These are phyloP conservation scores for Haplotaxodon microlepis DNA, from an alignment of 2,113 vertebrate genomes.

Conservation along the genomic window DNA sequence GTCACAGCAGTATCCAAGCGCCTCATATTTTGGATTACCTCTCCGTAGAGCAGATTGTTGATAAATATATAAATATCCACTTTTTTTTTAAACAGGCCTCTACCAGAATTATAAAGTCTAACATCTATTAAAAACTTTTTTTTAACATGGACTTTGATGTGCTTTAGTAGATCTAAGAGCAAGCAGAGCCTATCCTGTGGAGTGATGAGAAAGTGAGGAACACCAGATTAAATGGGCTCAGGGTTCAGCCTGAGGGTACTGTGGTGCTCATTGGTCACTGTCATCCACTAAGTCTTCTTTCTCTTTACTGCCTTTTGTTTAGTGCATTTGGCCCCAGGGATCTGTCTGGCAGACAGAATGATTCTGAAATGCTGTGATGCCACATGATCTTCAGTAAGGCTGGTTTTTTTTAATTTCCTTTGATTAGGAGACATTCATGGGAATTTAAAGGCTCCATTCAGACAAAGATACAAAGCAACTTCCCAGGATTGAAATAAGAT, in stretches of 20 bases:
- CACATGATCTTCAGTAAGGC: not conserved
- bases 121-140: not conserved
- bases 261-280: constrained; percentile 48
- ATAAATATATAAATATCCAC: not conserved
- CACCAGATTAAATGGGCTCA: constrained; percentile 41
- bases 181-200: not conserved
- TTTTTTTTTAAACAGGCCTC: not conserved
- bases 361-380: not conserved
- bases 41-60: not conserved
- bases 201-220: constrained; percentile 33
- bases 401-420: not conserved
- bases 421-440: not conserved
- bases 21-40: not conserved
- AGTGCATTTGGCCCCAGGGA: constrained; percentile 6
- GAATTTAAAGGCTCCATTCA: not conserved
- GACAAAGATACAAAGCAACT: not conserved
- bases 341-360: not conserved
- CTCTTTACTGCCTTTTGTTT: constrained; percentile 16
- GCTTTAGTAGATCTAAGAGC: not conserved
- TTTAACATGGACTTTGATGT: not conserved
- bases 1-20: not conserved
- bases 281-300: constrained; percentile 36
- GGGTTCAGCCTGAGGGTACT: constrained; percentile 34
- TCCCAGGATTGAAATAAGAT: not conserved
- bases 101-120: not conserved